Conservation (phyloP, 2,888 invertebrate species). For the Acleris literana region DNA sequence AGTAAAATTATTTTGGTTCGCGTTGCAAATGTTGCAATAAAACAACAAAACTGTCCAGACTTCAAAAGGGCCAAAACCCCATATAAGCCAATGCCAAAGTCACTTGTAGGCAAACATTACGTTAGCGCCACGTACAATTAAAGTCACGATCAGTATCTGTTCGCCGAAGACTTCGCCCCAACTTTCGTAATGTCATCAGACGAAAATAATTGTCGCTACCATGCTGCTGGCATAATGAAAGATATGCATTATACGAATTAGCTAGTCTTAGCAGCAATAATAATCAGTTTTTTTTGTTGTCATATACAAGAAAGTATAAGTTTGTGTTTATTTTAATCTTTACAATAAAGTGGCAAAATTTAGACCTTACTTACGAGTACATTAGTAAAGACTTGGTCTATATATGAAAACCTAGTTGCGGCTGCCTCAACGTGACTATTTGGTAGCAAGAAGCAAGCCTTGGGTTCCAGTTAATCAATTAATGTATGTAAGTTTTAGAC, state of each 20-base stretch:
- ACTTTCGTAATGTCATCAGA: conserved; percentile 56
- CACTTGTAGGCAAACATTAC: conserved; percentile 71
- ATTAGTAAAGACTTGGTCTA: too few relatives aligned
- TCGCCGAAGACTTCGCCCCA: conserved; percentile 68
- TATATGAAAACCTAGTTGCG: too few relatives aligned
- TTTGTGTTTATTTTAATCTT: too few relatives aligned
- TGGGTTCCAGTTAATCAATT: neutral
- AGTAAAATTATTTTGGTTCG: too few relatives aligned
- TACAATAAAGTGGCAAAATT: too few relatives aligned
- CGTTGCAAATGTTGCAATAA: too few relatives aligned
- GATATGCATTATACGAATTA: conserved; percentile 7
- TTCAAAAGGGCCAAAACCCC: conserved; percentile 34
- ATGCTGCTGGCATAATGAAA: conserved; percentile 19
- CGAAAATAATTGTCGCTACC: conserved; percentile 57
- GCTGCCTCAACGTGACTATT: too few relatives aligned
- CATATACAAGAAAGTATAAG: neutral
- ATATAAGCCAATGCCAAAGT: conserved; percentile 55
- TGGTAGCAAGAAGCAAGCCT: too few relatives aligned
- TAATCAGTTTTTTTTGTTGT: neutral
- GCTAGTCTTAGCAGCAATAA: neutral
- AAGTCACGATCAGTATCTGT: conserved; percentile 79
- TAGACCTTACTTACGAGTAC: too few relatives aligned
- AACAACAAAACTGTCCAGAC: too few relatives aligned
- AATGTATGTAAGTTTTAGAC: neutral
- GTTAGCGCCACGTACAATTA: conserved; percentile 82